These are phyloP conservation scores for Acropternis orthonyx DNA, from an alignment of 2,797 vertebrate genomes.

Conservation along the genomic window DNA sequence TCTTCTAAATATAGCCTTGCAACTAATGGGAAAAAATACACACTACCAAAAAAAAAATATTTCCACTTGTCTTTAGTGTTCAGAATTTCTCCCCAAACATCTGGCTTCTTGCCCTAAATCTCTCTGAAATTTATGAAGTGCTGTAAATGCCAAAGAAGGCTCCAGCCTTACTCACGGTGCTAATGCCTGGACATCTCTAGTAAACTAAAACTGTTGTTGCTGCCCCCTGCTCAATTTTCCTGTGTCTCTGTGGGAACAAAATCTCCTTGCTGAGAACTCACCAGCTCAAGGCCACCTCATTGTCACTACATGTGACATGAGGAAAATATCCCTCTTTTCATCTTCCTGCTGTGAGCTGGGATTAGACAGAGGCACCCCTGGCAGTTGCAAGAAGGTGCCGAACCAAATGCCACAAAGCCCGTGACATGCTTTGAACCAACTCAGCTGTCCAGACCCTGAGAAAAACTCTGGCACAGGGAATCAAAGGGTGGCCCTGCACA, in stretches of 20 bases:
- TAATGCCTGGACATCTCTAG: conserved; percentile 20
- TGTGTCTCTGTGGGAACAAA: not conserved
- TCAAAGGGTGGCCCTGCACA: not conserved
- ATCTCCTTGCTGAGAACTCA: not conserved
- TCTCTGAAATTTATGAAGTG: conserved; percentile 66
- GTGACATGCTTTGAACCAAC: not conserved
- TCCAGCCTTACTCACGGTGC: not conserved
- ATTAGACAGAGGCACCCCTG: not conserved
- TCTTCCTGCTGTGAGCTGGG: not conserved
- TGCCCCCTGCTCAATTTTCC: not conserved
- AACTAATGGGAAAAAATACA: conserved; percentile 66
- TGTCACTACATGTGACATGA: not conserved
- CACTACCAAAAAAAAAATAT: conserved; percentile 49
- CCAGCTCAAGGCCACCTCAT: not conserved
- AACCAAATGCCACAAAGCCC: not conserved
- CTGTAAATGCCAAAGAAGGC: not conserved
- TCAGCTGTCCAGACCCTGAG: not conserved
- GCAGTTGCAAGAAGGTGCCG: not conserved
- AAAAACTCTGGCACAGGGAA: not conserved
- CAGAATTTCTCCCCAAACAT: conserved; percentile 53
- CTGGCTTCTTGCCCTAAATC: conserved; percentile 55
- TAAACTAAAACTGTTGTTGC: not conserved
- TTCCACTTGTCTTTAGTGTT: conserved; percentile 63
- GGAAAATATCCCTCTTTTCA: not conserved
- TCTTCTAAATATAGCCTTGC: conserved; percentile 66